These are phyloP conservation scores for Druon quercuslanigerum DNA, from an alignment of 1,140 invertebrate species.

Conservation along the genomic window DNA sequence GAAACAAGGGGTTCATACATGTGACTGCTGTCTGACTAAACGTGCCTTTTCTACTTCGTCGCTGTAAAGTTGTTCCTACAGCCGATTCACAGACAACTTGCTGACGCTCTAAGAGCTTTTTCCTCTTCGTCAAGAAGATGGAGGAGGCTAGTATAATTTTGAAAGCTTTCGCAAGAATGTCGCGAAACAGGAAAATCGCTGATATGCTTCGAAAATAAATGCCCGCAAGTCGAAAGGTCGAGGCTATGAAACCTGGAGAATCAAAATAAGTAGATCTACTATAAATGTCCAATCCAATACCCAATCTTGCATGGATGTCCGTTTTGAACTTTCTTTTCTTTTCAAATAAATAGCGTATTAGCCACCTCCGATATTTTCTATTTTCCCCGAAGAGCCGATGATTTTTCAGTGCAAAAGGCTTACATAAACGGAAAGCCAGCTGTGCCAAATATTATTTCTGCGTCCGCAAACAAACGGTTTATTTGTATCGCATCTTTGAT, in stretches of 20 bases:
- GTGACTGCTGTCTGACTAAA: background rate
- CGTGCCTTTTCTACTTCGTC: background rate
- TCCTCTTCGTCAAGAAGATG: background rate
- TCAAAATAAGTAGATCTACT: too few relatives aligned
- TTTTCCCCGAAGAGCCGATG: too few relatives aligned
- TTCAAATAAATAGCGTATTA: too few relatives aligned
- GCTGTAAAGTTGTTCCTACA: background rate
- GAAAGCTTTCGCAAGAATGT: background rate
- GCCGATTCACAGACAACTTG: background rate
- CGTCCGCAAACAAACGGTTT: conserved; percentile 45
- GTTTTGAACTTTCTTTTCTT: too few relatives aligned
- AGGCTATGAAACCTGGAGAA: too few relatives aligned
- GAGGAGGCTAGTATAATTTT: background rate
- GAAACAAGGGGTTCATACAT: background rate
- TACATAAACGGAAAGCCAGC: conserved; percentile 51
- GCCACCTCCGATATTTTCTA: too few relatives aligned
- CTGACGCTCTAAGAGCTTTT: background rate
- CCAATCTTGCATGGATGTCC: too few relatives aligned
- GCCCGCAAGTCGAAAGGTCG: too few relatives aligned
- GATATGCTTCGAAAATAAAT: too few relatives aligned
- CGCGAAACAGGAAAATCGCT: background rate
- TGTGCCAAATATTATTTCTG: conserved; percentile 60
- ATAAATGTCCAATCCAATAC: too few relatives aligned
- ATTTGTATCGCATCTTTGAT: background rate
- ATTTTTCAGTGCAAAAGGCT: conserved; percentile 26